Evolutionary conservation across 64 coral and sea anemone species (phyloP), one percentile per base, ranked within the genome.

Genomic region (Montipora sp.): DNA sequence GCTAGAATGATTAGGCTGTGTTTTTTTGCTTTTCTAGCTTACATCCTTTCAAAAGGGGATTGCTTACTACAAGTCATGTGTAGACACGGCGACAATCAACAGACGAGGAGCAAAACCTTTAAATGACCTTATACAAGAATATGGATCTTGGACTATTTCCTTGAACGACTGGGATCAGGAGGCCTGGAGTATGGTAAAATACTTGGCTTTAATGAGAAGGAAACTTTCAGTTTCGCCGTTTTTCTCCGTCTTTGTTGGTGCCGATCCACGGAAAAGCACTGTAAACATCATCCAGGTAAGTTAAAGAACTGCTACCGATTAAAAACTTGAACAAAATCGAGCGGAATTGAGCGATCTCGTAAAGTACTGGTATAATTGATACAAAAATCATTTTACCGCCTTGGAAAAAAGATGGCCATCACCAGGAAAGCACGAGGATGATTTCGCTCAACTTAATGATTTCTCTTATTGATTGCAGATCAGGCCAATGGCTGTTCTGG

Each of bases 81-180:
- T 93, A 71, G 72, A 93, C 19, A 87, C 59, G 10, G 63, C 57
- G 27, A 83, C 76, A 59, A 87, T 87, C 13, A 84, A 93, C 21
- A 63, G 55, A 87, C 73, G 84, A 3, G 75, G 73, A 12, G 14
- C 73, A 47, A 79, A 93, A 47, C 91, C 91, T 0, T 87, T 93
- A 19, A 63, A 86, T 3, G 75, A 93, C 58, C 61, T 93, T 22
- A 59, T 93, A 63, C 43, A 48, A 45, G 80, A 87, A 59, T 93
- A 87, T 46, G 91, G 91, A 65, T 75, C 70, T 48, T 93, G 91
- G 91, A 60, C 91, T 14, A 63, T 93, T 18, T 79, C 84, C 14
- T 75, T 75, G 1, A 86, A 87, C 23, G 48, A 83, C 5, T 93
- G 91, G 91, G 79, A 93, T 53, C 82, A 63, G 6, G 16, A 83